Evolutionary conservation across 1,140 invertebrate genomes (phyloP).

Genomic region (Micrasema minimum): DNA sequence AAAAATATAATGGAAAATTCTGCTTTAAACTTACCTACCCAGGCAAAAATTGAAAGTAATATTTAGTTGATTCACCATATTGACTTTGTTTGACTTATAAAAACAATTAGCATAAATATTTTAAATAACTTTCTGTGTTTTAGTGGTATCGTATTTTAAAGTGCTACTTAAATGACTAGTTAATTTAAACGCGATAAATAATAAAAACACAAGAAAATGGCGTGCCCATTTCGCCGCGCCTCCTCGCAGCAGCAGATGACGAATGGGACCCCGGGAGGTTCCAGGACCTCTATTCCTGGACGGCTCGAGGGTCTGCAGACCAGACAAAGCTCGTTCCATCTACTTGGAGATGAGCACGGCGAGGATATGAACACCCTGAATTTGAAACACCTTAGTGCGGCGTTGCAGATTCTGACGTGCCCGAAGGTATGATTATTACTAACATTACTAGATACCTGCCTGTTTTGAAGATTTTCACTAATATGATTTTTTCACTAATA

Average conservation of each 20-base stretch:
- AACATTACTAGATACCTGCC: no score
- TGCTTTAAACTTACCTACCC: no score
- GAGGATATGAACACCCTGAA: constrained; percentile 63
- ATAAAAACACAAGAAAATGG: constrained; percentile 54
- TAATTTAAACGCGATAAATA: not conserved
- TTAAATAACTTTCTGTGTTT: no score
- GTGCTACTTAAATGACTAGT: no score
- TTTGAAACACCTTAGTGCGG: constrained; percentile 69
- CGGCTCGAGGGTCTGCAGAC: constrained; percentile 57
- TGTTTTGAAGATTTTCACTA: no score
- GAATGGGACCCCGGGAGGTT: constrained; percentile 57
- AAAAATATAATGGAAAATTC: no score
- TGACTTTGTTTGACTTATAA: no score
- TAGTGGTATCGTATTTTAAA: no score
- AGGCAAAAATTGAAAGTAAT: no score
- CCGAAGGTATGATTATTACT: constrained; percentile 69
- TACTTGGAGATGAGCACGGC: constrained; percentile 61
- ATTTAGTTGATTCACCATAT: no score
- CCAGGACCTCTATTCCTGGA: constrained; percentile 52
- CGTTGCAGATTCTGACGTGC: constrained; percentile 68
- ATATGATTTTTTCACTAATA: no score
- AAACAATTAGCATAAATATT: no score
- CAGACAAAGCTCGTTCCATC: constrained; percentile 62
- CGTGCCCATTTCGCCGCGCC: constrained; percentile 64
- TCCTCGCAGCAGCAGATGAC: constrained; percentile 65